Evolutionary conservation across 2,113 vertebrate genomes (phyloP), one percentile per base, ranked within the genome.

Genomic region (Pipra filicauda): DNA sequence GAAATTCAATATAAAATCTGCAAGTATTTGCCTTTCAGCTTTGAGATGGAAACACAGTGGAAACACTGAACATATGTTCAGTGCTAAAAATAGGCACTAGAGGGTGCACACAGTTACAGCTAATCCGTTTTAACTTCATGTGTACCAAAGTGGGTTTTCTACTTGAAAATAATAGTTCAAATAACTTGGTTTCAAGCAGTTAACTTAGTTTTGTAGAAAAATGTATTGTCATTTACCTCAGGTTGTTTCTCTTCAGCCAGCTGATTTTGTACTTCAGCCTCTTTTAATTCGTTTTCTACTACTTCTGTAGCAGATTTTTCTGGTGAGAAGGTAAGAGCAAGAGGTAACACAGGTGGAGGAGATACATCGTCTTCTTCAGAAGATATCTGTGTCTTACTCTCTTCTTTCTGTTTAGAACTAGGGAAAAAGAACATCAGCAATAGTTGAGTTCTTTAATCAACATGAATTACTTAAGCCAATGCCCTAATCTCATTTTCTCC

Each of bases 291-390:
- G 1, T 88, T 35, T 77, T 27, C 31, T 35, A 3, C 49, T 43
- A 17, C 59, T 83, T 95, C 72, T 39, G 72, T 7, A 44, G 31
- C 35, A 54, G 20, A 15, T 85, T 97, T 96, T 64, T 98, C 98
- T n/a, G 98, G 98, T 39, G 98, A 98, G 79, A 98, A 98, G 87
- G 73, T 51, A 41, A 98, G 98, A 3, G 84, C 95, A 80, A 97
- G 97, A n/a, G 98, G 97, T 44, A 87, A 65, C 11, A 94, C 43
- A 27, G 66, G 67, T 8, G 90, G 94, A 64, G 91, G 91, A 70
- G 97, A 97, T 8, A 33, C 12, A 15, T 91, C 88, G 2, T 85
- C 95, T 9, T 97, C 95, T n/a, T 88, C 79, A 55, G 77, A 96
- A 5, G 64, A 76, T 2, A 30, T 14, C 15, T 23, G 39, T 16